A percentile compares a stretch with the other conserved stretches of the same genome.
Conservation (phyloP, 2,888 invertebrate genomes). For the Agrochola macilenta region DNA sequence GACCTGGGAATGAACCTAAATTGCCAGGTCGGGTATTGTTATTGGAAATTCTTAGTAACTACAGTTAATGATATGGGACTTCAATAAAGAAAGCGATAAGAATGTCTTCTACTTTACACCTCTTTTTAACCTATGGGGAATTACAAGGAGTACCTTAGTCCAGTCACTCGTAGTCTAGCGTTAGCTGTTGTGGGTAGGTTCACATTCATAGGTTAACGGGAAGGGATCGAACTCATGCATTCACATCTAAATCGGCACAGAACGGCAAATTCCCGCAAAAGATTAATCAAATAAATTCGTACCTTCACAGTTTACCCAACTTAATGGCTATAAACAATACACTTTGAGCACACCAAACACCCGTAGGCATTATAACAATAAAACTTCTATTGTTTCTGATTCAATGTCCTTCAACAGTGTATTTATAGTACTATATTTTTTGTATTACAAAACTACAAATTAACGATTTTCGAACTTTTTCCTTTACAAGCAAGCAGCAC, state of each 20-base stretch:
- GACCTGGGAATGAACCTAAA: not conserved
- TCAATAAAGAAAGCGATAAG: not conserved
- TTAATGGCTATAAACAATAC: too few species aligned
- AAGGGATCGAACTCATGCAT: not conserved
- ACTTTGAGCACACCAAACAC: too few species aligned
- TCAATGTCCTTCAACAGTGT: too few species aligned
- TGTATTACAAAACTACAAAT: too few species aligned
- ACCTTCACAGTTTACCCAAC: not conserved
- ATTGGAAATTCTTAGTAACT: conserved; percentile 15
- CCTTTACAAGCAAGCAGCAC: too few species aligned
- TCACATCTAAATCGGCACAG: too few species aligned
- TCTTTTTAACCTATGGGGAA: not conserved
- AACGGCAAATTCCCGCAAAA: too few species aligned
- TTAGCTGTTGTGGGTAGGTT: not conserved
- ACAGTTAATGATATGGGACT: too few species aligned
- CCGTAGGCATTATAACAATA: too few species aligned
- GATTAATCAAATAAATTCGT: not conserved
- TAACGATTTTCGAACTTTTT: too few species aligned
- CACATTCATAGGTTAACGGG: not conserved
- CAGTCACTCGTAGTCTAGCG: not conserved
- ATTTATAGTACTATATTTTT: too few species aligned
- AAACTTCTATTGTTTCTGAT: too few species aligned
- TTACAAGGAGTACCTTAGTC: not conserved
- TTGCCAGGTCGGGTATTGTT: not conserved
- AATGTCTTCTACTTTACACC: not conserved